A percentile compares a stretch with the other conserved stretches of the same genome.
Conservation (phyloP, 2,113 vertebrate genomes). For the Mustelus asterias region DNA sequence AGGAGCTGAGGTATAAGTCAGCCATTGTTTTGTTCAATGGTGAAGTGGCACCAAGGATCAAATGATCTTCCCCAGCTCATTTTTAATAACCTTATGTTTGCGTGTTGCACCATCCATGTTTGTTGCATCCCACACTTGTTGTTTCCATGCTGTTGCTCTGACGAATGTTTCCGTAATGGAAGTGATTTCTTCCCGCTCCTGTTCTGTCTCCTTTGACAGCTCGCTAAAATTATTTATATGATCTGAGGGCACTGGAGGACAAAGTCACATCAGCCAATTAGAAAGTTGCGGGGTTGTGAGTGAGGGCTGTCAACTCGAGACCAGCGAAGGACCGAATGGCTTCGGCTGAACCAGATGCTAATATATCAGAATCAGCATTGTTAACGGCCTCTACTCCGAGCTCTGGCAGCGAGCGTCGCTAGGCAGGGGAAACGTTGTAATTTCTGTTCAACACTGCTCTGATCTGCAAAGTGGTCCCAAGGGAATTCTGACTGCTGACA, state of each 20-base stretch:
- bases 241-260: background rate
- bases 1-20: background rate
- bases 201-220: background rate
- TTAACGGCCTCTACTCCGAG: background rate
- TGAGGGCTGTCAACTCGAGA: background rate
- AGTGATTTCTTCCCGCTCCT: background rate
- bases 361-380: background rate
- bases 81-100: background rate
- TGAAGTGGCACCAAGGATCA: background rate
- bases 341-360: background rate
- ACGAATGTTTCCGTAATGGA: background rate
- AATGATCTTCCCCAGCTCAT: background rate
- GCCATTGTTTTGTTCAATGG: background rate
- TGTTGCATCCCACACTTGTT: background rate
- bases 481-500: background rate
- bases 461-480: background rate
- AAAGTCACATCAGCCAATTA: background rate
- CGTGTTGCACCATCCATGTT: background rate
- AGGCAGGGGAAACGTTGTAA: background rate
- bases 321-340: background rate
- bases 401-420: background rate
- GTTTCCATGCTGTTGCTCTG: background rate
- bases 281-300: background rate
- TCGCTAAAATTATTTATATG: background rate
- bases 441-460: background rate